phyloP scores from a whole-genome alignment of 2,888 invertebrate genomes.

The Tipula vernalis region DNA sequence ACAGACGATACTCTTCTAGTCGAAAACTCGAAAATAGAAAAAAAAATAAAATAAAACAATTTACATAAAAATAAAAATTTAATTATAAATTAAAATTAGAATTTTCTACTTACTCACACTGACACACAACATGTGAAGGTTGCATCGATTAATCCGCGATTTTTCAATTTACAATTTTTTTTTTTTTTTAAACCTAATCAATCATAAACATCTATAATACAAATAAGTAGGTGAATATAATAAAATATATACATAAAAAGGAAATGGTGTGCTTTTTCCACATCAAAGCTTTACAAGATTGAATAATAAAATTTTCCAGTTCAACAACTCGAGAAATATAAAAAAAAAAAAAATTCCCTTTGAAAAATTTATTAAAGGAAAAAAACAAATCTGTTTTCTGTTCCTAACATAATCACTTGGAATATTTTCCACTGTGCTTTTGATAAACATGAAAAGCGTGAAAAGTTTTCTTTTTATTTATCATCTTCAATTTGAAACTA shows the following conservation, averaged over 20 bases:
- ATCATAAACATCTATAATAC: not conserved
- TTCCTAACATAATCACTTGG: not conserved
- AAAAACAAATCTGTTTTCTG: not conserved
- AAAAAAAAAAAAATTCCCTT: not conserved
- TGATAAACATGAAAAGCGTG: not conserved
- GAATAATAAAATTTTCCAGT: slow-evolving; percentile 4
- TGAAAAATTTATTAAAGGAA: not conserved
- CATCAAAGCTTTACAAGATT: not conserved
- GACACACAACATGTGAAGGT: not conserved
- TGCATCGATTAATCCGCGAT: not conserved
- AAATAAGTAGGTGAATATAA: not conserved
- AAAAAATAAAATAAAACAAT: not conserved
- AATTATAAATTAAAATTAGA: not conserved
- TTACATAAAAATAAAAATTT: not conserved
- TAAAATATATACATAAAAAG: not conserved
- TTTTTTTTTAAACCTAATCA: not conserved
- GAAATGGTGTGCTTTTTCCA: not conserved
- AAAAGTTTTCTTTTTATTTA: not conserved
- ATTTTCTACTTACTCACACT: not conserved
- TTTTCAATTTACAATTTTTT: not conserved
- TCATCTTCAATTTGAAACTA: not conserved
- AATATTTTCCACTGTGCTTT: not conserved
- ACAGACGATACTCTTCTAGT: too few relatives aligned
- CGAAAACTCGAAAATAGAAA: not conserved
- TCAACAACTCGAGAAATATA: not conserved